Conservation (phyloP, 2,888 invertebrate species). For the Nemapogon koenigi region DNA sequence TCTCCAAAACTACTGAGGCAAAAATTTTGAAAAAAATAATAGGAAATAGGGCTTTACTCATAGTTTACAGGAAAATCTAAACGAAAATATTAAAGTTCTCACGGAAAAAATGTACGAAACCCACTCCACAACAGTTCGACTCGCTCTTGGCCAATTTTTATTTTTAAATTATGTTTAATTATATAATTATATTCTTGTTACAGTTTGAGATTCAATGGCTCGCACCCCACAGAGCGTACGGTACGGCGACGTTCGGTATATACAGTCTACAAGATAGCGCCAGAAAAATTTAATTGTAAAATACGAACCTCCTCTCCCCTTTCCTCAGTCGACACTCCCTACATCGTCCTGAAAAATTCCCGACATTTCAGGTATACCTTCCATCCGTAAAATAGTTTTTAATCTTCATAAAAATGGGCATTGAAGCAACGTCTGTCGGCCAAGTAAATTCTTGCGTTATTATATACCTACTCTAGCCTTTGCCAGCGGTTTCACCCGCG, state of each 20-base stretch:
- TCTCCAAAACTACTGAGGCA: too few relatives aligned
- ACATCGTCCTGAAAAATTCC: slow-evolving; percentile 12
- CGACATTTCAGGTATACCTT: slow-evolving; percentile 4
- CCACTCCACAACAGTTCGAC: too few relatives aligned
- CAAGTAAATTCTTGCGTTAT: too few relatives aligned
- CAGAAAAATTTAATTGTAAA: slow-evolving; percentile 62
- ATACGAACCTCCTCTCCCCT: slow-evolving; percentile 35
- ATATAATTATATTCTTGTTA: slow-evolving; percentile 5
- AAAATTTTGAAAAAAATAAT: too few relatives aligned
- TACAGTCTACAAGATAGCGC: slow-evolving; percentile 47
- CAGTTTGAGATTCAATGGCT: slow-evolving; percentile 29
- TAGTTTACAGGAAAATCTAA: too few relatives aligned
- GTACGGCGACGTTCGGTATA: slow-evolving; percentile 34
- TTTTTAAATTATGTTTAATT: not conserved
- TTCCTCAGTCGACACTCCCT: slow-evolving; percentile 15
- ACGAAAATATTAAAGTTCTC: too few relatives aligned
- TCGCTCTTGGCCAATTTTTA: too few relatives aligned
- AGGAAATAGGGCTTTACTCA: too few relatives aligned
- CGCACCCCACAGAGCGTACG: slow-evolving; percentile 33
- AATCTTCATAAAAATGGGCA: slow-evolving; percentile 7
- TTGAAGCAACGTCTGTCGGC: not conserved
- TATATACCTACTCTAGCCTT: too few relatives aligned
- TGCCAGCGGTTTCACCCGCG: too few relatives aligned
- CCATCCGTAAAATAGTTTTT: slow-evolving; percentile 1
- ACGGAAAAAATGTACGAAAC: too few relatives aligned